A percentile compares a stretch with the other conserved stretches of the same genome.
phyloP scores from a whole-genome alignment of 2,888 invertebrate genomes.

The Clitarchus hookeri region DNA sequence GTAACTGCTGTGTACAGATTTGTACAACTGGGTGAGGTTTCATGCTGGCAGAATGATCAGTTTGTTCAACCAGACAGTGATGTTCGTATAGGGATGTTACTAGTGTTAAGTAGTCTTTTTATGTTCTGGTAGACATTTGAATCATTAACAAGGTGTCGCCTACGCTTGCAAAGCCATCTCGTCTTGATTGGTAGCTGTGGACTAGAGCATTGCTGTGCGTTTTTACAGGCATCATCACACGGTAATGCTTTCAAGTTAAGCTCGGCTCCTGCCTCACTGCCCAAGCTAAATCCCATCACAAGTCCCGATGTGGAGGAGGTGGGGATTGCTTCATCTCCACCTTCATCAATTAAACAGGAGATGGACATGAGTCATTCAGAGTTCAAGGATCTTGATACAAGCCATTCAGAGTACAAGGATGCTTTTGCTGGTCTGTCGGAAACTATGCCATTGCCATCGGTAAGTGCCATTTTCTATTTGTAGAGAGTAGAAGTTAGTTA shows the following conservation, averaged over 20 bases:
- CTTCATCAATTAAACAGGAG: conserved; percentile 67
- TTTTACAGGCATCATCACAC: conserved; percentile 62
- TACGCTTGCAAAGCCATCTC: too few species aligned
- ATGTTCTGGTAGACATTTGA: too few species aligned
- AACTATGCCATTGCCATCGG: conserved; percentile 33
- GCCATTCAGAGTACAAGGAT: conserved; percentile 51
- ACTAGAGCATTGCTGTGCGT: not conserved
- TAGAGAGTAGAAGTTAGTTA: not conserved
- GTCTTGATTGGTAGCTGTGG: too few species aligned
- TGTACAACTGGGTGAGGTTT: too few species aligned
- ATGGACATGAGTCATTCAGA: conserved; percentile 50
- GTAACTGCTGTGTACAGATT: too few species aligned
- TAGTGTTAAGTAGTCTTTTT: too few species aligned
- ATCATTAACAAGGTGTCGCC: too few species aligned
- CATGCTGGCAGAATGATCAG: too few species aligned
- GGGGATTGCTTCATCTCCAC: conserved; percentile 60
- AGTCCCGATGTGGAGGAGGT: conserved; percentile 55
- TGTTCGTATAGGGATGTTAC: too few species aligned
- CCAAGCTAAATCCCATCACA: conserved; percentile 67
- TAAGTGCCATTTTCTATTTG: conserved; percentile 32
- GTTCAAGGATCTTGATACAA: conserved; percentile 35
- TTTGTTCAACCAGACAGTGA: too few species aligned
- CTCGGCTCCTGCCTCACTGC: conserved; percentile 53
- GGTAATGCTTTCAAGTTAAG: conserved; percentile 69
- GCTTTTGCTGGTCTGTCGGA: conserved; percentile 51